A percentile compares a stretch with the other conserved stretches of the same genome.
These are phyloP conservation scores for Cydia fagiglandana DNA, from an alignment of 1,140 invertebrate genomes.

Conservation along the genomic window DNA sequence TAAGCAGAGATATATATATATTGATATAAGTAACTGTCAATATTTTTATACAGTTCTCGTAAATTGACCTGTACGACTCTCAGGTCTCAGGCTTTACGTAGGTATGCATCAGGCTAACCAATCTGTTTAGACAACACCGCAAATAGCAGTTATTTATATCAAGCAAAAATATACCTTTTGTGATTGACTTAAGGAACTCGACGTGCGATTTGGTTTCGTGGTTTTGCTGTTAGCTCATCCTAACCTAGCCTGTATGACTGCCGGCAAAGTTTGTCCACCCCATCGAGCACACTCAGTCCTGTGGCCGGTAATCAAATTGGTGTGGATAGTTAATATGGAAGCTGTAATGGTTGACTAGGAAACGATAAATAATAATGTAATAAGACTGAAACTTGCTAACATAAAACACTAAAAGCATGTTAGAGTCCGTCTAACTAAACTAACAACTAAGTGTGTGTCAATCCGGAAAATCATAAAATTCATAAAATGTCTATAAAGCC, in stretches of 20 bases:
- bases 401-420: too few species aligned
- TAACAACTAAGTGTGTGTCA: too few species aligned
- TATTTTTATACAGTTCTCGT: neutral
- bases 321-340: constrained; percentile 48
- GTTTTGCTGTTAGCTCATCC: neutral
- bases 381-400: too few species aligned
- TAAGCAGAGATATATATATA: too few species aligned
- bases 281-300: constrained; percentile 60
- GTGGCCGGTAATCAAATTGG: constrained; percentile 75
- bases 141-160: neutral
- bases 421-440: too few species aligned
- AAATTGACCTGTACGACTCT: neutral
- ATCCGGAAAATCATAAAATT: too few species aligned
- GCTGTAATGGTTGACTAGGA: neutral
- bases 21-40: neutral
- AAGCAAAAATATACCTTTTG: neutral
- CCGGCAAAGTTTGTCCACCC: constrained; percentile 58
- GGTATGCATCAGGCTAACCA: neutral
- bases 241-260: constrained; percentile 23
- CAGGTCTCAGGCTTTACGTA: neutral
- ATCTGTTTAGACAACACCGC: neutral
- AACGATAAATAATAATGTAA: too few species aligned
- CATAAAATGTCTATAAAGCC: too few species aligned
- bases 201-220: neutral
- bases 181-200: neutral